Evolutionary conservation across 2,113 vertebrate genomes (phyloP), one percentile per base, ranked within the genome.

Genomic region (Sialia sialis): DNA sequence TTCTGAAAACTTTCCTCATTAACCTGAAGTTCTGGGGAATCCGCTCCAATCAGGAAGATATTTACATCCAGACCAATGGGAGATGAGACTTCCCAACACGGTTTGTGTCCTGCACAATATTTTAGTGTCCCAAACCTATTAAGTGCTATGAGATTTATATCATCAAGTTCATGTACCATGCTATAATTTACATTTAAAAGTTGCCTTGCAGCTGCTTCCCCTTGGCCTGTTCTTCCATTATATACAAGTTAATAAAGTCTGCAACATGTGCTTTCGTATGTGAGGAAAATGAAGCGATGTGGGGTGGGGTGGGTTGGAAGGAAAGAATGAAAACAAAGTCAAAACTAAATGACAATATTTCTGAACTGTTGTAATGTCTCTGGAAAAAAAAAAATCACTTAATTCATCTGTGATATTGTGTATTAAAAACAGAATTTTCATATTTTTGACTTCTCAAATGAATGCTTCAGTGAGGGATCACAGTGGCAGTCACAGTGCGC

Each of bases 61-160:
- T 93, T 91, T 94, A 94, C 89, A 87, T 29, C 76, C 58, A 94
- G 84, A 87, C 92, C 89, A 94, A 92, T 85, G 55, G 74, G 54
- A 89, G 91, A 85, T 26, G 76, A 87, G 55, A 39, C 62, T 59
- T 43, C 46, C 30, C 82, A 87, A 91, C 67, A 64, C 0, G 0
- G 55, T 59, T 1, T 43, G 74, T 73, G 84, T 80, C 87, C 89
- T 69, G 41, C 55, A 69, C 63, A n/a, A 62, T 91, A 80, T 91
- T 96, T 95, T 89, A 96, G 58, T 79, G 87, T 62, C 78, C 79
- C 68, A 85, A 87, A 66, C 51, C 87, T 93, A 90, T 87, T 94
- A 95, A 89, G 89, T 63, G 70, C 81, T 62, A 36, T 41, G n/a
- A 95, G 87, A 97, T 97, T 97, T 96, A 94, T 91, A 85, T 16